Conservation (phyloP, 2,888 invertebrate genomes). For the Eurytoma californica region DNA sequence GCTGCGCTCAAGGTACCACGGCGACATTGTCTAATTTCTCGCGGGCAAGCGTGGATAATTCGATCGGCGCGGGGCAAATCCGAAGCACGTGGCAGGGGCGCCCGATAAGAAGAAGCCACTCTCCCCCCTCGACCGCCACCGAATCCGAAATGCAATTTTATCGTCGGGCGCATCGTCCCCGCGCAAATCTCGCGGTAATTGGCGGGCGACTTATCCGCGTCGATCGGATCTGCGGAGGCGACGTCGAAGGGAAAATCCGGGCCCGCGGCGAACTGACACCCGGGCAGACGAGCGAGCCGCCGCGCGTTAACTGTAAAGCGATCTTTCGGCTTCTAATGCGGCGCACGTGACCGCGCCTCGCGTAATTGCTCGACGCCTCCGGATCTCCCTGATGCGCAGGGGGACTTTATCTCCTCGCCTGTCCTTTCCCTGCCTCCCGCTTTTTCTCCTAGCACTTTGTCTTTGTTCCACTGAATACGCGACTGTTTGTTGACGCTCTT, state of each 20-base stretch:
- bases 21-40: not conserved
- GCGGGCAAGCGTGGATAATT: constrained; percentile 5
- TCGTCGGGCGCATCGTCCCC: not conserved
- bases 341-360: constrained; percentile 66
- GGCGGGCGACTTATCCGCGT: constrained; percentile 59
- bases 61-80: constrained; percentile 9
- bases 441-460: not conserved
- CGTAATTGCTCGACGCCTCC: constrained; percentile 58
- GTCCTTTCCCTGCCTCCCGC: not conserved
- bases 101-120: constrained; percentile 17
- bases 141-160: constrained; percentile 19
- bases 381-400: constrained; percentile 22
- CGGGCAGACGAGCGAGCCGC: not conserved
- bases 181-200: constrained; percentile 59
- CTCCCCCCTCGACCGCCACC: not conserved
- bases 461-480: not conserved
- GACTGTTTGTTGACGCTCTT: constrained; percentile 45
- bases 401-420: constrained; percentile 61
- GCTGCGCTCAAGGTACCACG: constrained; percentile 1
- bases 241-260: constrained; percentile 58
- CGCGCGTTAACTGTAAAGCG: constrained; percentile 57
- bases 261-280: constrained; percentile 6
- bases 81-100: constrained; percentile 21
- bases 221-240: constrained; percentile 49
- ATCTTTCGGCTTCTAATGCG: constrained; percentile 65